A percentile compares a stretch with the other conserved stretches of the same genome.
Evolutionary conservation across 2,888 invertebrate genomes (phyloP).

Genomic region (Melolontha melolontha): DNA sequence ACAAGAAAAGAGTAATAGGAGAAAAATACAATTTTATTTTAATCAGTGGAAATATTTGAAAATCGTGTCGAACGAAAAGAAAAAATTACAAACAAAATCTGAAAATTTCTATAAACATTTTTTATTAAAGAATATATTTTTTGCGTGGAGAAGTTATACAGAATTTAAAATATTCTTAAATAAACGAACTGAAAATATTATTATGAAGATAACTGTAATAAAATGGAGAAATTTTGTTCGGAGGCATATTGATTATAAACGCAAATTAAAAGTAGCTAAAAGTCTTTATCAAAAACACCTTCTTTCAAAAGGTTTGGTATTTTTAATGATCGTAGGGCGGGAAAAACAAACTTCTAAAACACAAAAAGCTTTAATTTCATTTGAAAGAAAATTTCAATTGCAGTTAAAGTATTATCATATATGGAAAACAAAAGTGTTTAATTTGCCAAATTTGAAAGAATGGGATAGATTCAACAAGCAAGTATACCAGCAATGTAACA

Average conservation of each 20-base stretch:
- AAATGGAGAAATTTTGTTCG: slow-evolving; percentile 45
- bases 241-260: slow-evolving; percentile 44
- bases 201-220: slow-evolving; percentile 25
- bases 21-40: slow-evolving; percentile 38
- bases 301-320: slow-evolving; percentile 50
- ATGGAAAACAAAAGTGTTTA: slow-evolving; percentile 53
- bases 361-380: slow-evolving; percentile 42
- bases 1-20: slow-evolving; percentile 37
- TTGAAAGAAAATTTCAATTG: slow-evolving; percentile 50
- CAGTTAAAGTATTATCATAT: slow-evolving; percentile 55
- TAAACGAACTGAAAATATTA: slow-evolving; percentile 3
- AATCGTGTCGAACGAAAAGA: slow-evolving; percentile 2
- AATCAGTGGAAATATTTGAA: slow-evolving; percentile 45
- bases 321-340: slow-evolving; percentile 51
- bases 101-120: not conserved
- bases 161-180: not conserved
- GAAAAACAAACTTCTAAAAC: slow-evolving; percentile 48
- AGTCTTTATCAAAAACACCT: slow-evolving; percentile 50
- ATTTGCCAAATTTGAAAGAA: slow-evolving; percentile 38
- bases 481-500: not conserved
- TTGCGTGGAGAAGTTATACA: not conserved
- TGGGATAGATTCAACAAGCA: not conserved
- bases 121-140: not conserved
- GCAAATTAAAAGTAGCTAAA: slow-evolving; percentile 50
- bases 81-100: slow-evolving; percentile 2